phyloP scores from a whole-genome alignment of 2,113 vertebrate genomes.

The Ovis aries region ARS-UI_Ramb_v3.0 NC_056054.1:128211001-128211500 shows the following conservation, averaged over 20 bases:
- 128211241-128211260: background rate
- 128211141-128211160: background rate
- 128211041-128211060: background rate
- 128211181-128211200: background rate
- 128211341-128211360: background rate
- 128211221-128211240: background rate
- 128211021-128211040: background rate
- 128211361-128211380: background rate
- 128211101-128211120: background rate
- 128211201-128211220: background rate
- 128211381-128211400: background rate
- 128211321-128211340: background rate
- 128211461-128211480: background rate
- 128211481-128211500: background rate
- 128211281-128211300: background rate
- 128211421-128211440: background rate
- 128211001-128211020: background rate
- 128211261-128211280: background rate
- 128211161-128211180: background rate
- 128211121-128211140: background rate
- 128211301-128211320: background rate
- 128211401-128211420: background rate
- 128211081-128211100: background rate
- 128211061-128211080: background rate
- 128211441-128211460: background rate